A percentile compares a stretch with the other conserved stretches of the same genome.
phyloP scores from a whole-genome alignment of 1,140 invertebrate genomes.

The Lordiphosa stackelbergi region DNA sequence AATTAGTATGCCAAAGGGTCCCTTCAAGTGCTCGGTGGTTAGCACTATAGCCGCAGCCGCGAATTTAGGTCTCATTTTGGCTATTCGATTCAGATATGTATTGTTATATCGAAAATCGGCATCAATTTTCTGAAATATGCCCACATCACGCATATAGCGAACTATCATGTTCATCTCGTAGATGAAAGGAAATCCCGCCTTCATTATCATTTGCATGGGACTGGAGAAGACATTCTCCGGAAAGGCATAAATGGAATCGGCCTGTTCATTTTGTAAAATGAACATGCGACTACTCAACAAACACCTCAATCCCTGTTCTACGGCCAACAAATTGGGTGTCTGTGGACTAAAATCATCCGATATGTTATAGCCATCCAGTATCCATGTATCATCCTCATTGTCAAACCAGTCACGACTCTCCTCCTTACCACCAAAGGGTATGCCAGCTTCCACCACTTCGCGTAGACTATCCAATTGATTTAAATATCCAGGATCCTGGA shows the following conservation, averaged over 20 bases:
- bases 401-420: slow-evolving; percentile 78
- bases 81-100: slow-evolving; percentile 66
- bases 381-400: slow-evolving; percentile 77
- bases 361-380: slow-evolving; percentile 76
- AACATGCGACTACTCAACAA: slow-evolving; percentile 69
- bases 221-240: slow-evolving; percentile 77
- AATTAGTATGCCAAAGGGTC: slow-evolving; percentile 77
- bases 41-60: slow-evolving; percentile 68
- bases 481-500: slow-evolving; percentile 78
- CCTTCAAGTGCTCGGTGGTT: slow-evolving; percentile 78
- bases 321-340: slow-evolving; percentile 65
- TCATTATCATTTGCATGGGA: slow-evolving; percentile 78
- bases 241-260: slow-evolving; percentile 76
- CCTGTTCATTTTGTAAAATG: slow-evolving; percentile 51
- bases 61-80: slow-evolving; percentile 57
- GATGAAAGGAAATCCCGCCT: slow-evolving; percentile 79
- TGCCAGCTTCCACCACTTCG: slow-evolving; percentile 77
- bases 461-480: slow-evolving; percentile 78
- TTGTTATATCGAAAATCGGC: slow-evolving; percentile 66
- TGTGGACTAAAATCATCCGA: slow-evolving; percentile 72
- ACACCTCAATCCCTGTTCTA: slow-evolving; percentile 73
- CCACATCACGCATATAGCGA: slow-evolving; percentile 76
- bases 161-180: slow-evolving; percentile 77
- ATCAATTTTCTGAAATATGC: slow-evolving; percentile 73
- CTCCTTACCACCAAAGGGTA: slow-evolving; percentile 78